Base-by-base conservation (phyloP, 2,888 invertebrate species). In the Eupsilia transversa region DNA sequence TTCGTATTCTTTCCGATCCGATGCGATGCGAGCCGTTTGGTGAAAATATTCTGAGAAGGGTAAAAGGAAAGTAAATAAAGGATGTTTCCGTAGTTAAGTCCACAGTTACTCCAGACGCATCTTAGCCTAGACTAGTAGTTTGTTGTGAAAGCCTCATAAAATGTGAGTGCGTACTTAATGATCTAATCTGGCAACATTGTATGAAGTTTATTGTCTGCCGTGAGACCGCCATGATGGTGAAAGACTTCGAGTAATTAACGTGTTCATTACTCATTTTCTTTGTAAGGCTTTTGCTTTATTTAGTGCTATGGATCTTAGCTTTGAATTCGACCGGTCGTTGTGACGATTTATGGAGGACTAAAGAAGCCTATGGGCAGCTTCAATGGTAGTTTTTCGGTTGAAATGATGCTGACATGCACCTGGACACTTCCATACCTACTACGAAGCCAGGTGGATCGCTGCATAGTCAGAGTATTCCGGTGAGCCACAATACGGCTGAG, bases 181-280 rank as follows among this genome's bases (percentile, higher is more conserved):
- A 70, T 67, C 66, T 84, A 61, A 84, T 82, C 65, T 65, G 23
- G 60, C 80, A 80, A 80, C 81, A 80, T 59, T 72, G 71, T 80
- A 35, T 33, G 61, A 52, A 80, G 56, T 82, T 84, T 84, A 82
- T 68, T 80, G 80, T 66, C 33, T 17, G 20, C 6, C 1, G 54
- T 27, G 33, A 56, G 33, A 27, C 69, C 54, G 73, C 63, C 52
- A 30, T 27, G 41, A 20, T 52, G 54, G 57, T n/a, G 66, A 66
- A 73, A 79, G 76, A 66, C 27, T 43, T 33, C 23, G 56, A 72
- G 60, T 74, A 80, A 82, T 82, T 84, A 83, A 60, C 61, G 27
- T 57, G 46, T 14, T 69, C 68, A 75, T 80, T 84, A 81, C 64
- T 75, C 60, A 75, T 74, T 84, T 74, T 68, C 56, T 57, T 41